phyloP scores from a whole-genome alignment of 2,888 invertebrate species.

The Lithophane ornitopus region DNA sequence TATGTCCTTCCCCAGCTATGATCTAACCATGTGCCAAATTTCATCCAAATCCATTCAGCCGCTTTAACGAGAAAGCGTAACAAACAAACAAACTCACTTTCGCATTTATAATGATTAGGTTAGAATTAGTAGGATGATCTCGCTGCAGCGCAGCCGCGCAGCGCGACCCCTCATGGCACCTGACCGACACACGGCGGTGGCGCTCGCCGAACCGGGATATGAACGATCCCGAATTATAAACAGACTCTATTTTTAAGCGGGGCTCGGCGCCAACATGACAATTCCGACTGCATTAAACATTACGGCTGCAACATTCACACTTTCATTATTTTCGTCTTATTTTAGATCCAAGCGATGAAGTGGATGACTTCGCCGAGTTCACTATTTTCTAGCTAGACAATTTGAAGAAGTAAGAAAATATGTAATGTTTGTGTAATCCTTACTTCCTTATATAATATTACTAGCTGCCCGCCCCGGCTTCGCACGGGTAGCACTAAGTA shows the following conservation, averaged over 20 bases:
- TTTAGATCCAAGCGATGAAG: conserved; percentile 6
- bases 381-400: not conserved
- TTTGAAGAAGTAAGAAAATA: not conserved
- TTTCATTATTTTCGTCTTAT: conserved; percentile 39
- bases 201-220: conserved; percentile 23
- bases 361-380: not conserved
- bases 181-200: not conserved
- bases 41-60: too few species aligned
- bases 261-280: conserved; percentile 71
- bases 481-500: too few species aligned
- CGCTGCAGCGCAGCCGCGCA: not conserved
- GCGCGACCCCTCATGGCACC: not conserved
- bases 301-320: conserved; percentile 31
- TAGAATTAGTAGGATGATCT: not conserved
- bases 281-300: conserved; percentile 67
- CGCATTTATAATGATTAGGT: too few species aligned
- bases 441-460: too few species aligned
- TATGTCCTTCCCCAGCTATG: too few species aligned
- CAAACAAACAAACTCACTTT: too few species aligned
- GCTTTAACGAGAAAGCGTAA: too few species aligned
- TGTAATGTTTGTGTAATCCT: not conserved
- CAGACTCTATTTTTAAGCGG: conserved; percentile 69
- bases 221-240: conserved; percentile 67
- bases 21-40: too few species aligned
- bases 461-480: too few species aligned